A percentile compares a stretch with the other conserved stretches of the same genome.
Conservation (phyloP, 2,888 invertebrate species). For the Phania funesta region DNA sequence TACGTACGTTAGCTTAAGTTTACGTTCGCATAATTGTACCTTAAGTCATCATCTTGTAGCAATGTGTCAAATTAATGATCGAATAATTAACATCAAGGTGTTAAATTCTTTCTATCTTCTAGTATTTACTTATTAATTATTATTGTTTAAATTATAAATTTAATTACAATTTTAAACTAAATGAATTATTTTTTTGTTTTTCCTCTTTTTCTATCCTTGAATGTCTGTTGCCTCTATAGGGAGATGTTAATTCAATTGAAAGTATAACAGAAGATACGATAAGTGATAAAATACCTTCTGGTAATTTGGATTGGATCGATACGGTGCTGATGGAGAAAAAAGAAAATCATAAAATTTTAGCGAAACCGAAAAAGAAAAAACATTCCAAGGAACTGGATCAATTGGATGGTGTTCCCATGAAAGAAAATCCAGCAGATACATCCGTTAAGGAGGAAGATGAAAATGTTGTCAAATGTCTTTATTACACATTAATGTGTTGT, state of each 20-base stretch:
- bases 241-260: slow-evolving; percentile 78
- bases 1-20: no score
- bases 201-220: background rate
- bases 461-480: slow-evolving; percentile 79
- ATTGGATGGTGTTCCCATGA: slow-evolving; percentile 72
- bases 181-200: slow-evolving; percentile 7
- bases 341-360: slow-evolving; percentile 70
- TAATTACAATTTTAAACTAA: slow-evolving; percentile 4
- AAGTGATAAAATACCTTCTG: slow-evolving; percentile 68
- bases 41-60: no score
- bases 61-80: no score
- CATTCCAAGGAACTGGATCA: slow-evolving; percentile 71
- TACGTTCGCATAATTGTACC: no score
- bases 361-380: slow-evolving; percentile 74
- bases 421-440: slow-evolving; percentile 63
- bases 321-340: slow-evolving; percentile 68
- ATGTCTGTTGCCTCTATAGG: slow-evolving; percentile 67
- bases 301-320: slow-evolving; percentile 74
- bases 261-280: slow-evolving; percentile 72
- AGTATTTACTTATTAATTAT: no score
- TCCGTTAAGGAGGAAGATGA: slow-evolving; percentile 74
- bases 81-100: no score
- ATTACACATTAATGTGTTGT: slow-evolving; percentile 80
- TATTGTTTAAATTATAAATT: no score
- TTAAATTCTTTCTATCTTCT: no score